phyloP scores from a whole-genome alignment of 2,113 vertebrate species.

The Jaculus jaculus region DNA sequence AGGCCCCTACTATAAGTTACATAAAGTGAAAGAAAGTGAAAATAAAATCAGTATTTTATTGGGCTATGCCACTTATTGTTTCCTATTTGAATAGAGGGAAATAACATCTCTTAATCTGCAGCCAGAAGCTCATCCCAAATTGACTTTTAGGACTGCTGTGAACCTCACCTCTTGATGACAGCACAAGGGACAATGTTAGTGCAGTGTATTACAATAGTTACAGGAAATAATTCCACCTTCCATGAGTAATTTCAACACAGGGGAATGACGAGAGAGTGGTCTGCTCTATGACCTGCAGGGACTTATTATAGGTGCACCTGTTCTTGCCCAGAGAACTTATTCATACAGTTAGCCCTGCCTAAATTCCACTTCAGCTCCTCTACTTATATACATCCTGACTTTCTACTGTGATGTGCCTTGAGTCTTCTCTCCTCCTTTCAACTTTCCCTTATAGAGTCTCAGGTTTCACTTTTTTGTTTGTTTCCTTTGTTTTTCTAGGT shows the following conservation, averaged over 20 bases:
- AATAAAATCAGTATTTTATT: slow-evolving; percentile 4
- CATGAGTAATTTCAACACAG: neutral
- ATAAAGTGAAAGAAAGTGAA: neutral
- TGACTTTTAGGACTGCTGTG: neutral
- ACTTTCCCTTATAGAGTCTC: slow-evolving; percentile 21
- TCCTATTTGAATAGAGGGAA: neutral
- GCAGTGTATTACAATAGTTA: neutral
- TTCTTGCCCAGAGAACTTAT: neutral
- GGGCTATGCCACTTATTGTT: neutral
- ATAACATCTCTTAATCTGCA: neutral
- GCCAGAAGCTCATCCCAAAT: neutral
- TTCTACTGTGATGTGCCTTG: neutral
- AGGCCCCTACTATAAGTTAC: neutral
- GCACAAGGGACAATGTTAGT: neutral
- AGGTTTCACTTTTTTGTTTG: too few species aligned
- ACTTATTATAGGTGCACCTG: neutral
- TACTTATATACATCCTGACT: neutral
- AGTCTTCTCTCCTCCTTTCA: neutral
- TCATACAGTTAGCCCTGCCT: neutral
- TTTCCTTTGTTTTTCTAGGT: too few species aligned
- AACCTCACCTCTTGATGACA: slow-evolving; percentile 6
- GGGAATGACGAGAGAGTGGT: neutral
- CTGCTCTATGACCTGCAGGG: neutral
- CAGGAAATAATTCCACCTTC: neutral
- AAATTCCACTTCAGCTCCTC: slow-evolving; percentile 2